Base-by-base conservation (phyloP, 2,888 invertebrate genomes). In the Peribatodes rhomboidaria region DNA sequence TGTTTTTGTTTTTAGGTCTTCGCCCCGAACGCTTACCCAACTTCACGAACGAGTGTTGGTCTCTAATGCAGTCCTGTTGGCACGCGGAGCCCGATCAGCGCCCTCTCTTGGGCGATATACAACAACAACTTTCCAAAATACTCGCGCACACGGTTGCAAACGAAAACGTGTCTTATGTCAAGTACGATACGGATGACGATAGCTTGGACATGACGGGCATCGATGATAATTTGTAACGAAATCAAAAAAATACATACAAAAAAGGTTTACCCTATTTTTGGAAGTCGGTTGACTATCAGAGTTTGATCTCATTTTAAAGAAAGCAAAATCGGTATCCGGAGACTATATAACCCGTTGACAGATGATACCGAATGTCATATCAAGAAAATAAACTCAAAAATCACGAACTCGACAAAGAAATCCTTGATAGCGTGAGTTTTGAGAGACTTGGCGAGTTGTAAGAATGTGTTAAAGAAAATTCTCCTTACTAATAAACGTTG, bases 41-140 rank as follows among this genome's bases (percentile, higher is more conserved):
- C 69, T 98, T 98, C 89, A 94, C 96, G 50, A 95, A 96, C 64
- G 95, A 96, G 22, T 97, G 97, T 81, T 98, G 98, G 98, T 92
- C 94, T 50, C 89, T 98, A 39, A 98, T 98, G 98, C 94, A 96
- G 81, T 94, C 95, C 39, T 98, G 98, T 81, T 98, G 98, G 98
- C 94, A 95, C 33, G 95, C 96, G 0, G 96, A 97, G 69, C 96
- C 97, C 0, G 83, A 93, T 0, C 93, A 94, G 67, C 90, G 98
- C 13, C 97, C 98, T 0, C 89, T 97, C n/a, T 92, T 97, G 0
- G 98, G 98, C 1, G 95, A 96, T 73, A 95, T 98, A 0, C 96
- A 97, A 76, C 95, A 95, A 0, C 93, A 94, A 27, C 91, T 98
- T 1, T 94, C 95, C 76, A 85, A 86, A 9, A 95, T 96, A 39